Percentiles rank a stretch among this genome's conserved stretches.
phyloP scores from a whole-genome alignment of 2,113 vertebrate genomes.

The Alethe diademata region DNA sequence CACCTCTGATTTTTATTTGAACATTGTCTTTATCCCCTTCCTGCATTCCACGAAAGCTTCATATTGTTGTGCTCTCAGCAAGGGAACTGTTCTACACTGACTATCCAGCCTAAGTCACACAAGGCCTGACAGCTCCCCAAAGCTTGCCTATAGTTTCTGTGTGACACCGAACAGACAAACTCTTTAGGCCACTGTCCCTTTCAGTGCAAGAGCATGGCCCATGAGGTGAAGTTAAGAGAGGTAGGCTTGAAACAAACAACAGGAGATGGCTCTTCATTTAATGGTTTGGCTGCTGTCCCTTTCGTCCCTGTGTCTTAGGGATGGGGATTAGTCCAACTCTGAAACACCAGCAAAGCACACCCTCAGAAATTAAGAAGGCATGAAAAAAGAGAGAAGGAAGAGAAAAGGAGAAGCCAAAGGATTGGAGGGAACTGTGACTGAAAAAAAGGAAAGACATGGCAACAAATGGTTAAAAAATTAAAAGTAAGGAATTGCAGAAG shows the following conservation, averaged over 20 bases:
- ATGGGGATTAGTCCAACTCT: background rate
- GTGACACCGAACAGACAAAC: background rate
- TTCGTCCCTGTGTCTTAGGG: background rate
- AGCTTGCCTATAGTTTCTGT: background rate
- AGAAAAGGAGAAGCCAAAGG: background rate
- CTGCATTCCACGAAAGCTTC: background rate
- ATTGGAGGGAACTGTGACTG: background rate
- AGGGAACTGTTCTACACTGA: background rate
- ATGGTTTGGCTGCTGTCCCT: background rate
- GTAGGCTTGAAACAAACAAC: background rate
- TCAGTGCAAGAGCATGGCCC: background rate
- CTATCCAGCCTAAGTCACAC: background rate
- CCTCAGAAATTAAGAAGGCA: background rate
- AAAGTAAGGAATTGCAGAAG: background rate
- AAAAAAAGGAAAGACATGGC: background rate
- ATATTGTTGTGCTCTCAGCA: background rate
- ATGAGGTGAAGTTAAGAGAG: background rate
- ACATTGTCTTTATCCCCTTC: background rate
- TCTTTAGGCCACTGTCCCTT: background rate
- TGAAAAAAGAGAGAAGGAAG: background rate
- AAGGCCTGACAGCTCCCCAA: background rate
- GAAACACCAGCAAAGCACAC: background rate
- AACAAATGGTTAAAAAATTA: background rate
- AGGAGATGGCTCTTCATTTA: background rate
- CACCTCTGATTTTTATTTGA: background rate